phyloP scores from a whole-genome alignment of 2,113 vertebrate genomes.

The Elanus axillaris region DNA sequence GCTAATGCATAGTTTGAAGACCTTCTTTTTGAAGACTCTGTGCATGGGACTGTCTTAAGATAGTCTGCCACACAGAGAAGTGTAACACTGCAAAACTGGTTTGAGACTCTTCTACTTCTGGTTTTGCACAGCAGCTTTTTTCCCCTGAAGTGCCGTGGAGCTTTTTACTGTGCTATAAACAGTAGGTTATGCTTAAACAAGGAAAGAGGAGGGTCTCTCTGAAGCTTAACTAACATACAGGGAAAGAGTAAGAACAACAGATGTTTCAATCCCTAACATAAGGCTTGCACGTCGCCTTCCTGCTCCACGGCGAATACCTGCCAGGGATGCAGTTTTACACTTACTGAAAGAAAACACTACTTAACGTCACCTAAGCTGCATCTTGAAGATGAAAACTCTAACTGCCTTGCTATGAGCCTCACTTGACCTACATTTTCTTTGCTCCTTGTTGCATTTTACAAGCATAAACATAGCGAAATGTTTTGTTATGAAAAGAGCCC shows the following conservation, averaged over 20 bases:
- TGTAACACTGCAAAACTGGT: not conserved
- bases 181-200: not conserved
- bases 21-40: not conserved
- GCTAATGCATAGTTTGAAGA: not conserved
- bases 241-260: not conserved
- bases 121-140: not conserved
- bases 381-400: not conserved
- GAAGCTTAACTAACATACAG: not conserved
- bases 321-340: not conserved
- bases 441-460: slow-evolving; percentile 5
- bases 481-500: not conserved
- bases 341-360: not conserved
- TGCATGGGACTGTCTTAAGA: not conserved
- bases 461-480: not conserved
- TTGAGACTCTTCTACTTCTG: not conserved
- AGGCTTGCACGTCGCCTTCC: not conserved
- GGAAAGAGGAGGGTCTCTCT: not conserved
- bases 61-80: not conserved
- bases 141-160: not conserved
- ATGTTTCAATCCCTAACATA: not conserved
- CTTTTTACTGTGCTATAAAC: slow-evolving; percentile 1
- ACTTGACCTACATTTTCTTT: not conserved
- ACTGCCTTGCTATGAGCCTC: not conserved
- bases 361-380: not conserved
- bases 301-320: not conserved